Evolutionary conservation across 2,888 invertebrate genomes (phyloP).

Genomic region (Hydrotaea cyrtoneurina): DNA sequence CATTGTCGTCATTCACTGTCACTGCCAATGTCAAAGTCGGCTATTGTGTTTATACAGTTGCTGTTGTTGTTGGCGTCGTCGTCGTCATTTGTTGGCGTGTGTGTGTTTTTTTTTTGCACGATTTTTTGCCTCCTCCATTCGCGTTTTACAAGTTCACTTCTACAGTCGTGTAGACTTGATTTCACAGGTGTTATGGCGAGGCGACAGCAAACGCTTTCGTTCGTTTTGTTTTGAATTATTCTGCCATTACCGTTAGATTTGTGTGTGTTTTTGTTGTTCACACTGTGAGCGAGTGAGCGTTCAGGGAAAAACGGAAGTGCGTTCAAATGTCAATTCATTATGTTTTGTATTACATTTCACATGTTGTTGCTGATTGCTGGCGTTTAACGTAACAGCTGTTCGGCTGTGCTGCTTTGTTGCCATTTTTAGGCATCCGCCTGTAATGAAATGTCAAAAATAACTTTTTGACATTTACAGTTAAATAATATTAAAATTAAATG

Average conservation of each 20-base stretch:
- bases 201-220: too few species aligned
- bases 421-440: background rate
- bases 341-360: constrained; percentile 24
- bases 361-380: background rate
- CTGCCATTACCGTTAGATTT: background rate
- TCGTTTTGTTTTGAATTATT: constrained; percentile 23
- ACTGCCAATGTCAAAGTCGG: constrained; percentile 71
- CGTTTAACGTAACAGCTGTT: constrained; percentile 21
- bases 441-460: background rate
- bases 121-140: background rate
- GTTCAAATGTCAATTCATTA: background rate
- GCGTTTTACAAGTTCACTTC: constrained; percentile 3
- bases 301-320: constrained; percentile 30
- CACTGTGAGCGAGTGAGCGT: background rate
- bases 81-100: background rate
- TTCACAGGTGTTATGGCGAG: background rate
- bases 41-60: constrained; percentile 30
- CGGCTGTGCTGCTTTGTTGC: background rate
- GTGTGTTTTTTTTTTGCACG: background rate
- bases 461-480: background rate
- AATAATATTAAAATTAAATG: background rate
- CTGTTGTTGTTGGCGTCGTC: background rate
- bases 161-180: background rate
- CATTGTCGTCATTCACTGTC: constrained; percentile 67
- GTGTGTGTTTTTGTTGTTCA: background rate